Evolutionary conservation across 2,888 invertebrate species (phyloP).

Genomic region (Synanthedon vespiformis): DNA sequence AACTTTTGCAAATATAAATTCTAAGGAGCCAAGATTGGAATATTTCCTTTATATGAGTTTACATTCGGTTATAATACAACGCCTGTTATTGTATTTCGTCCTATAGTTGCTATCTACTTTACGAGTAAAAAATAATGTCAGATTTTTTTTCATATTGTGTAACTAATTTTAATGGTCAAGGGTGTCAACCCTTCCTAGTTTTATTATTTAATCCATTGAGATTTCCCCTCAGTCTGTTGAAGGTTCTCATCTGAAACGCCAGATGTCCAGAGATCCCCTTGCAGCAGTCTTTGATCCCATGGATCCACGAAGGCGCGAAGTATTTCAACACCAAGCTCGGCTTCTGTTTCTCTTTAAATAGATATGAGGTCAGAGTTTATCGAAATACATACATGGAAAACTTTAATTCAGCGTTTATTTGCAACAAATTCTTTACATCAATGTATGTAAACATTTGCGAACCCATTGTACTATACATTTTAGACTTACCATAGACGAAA

Average conservation of each 20-base stretch:
- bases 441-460: slow-evolving; percentile 33
- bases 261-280: slow-evolving; percentile 27
- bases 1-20: too few species aligned
- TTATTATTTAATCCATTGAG: too few species aligned
- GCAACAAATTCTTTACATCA: slow-evolving; percentile 52
- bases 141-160: too few species aligned
- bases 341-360: slow-evolving; percentile 36
- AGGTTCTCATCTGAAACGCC: slow-evolving; percentile 25
- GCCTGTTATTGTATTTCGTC: too few species aligned
- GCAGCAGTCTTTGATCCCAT: slow-evolving; percentile 29
- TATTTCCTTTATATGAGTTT: too few species aligned
- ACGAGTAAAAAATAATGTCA: too few species aligned
- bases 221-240: slow-evolving; percentile 8
- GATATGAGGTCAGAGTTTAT: slow-evolving; percentile 43
- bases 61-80: too few species aligned
- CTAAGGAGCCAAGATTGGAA: too few species aligned
- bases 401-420: slow-evolving; percentile 57
- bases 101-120: too few species aligned
- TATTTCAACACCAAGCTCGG: slow-evolving; percentile 23
- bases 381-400: slow-evolving; percentile 42
- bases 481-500: slow-evolving; percentile 59
- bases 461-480: slow-evolving; percentile 61
- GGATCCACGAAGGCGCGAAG: slow-evolving; percentile 35
- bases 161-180: too few species aligned
- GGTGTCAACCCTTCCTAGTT: too few species aligned